Evolutionary conservation across 2,113 vertebrate species (phyloP), one percentile per base, ranked within the genome.

Genomic region (Neolamprologus cancellatus): DNA sequence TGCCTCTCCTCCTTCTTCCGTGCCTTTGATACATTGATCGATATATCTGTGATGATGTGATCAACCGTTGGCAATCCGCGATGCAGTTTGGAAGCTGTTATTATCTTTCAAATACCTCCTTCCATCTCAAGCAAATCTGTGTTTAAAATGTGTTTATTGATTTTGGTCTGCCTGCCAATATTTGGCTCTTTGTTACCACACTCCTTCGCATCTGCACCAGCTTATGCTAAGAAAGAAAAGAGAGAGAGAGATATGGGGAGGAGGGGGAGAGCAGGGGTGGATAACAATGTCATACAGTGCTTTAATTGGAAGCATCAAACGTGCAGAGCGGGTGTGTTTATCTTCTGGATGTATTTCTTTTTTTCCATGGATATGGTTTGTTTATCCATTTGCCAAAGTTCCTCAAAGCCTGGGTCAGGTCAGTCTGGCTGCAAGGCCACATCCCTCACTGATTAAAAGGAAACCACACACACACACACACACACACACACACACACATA

Each of bases 361-460:
- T 90, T 91, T 78, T 87, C 78, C 88, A 81, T 82, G 48, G 86
- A 87, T 76, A 90, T 79, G 61, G 66, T 89, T 89, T 91, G 85
- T 93, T 94, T 93, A 91, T 88, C 81, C 78, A 46, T 88, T 94
- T 84, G 79, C 83, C 82, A 74, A 86, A 90, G 86, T 93, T 86
- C 80, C 84, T 76, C 74, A 89, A 91, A 87, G 78, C 86, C 30
- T 1, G 8, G 87, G 91, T 94, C 90, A 87, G 92, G 90, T 94
- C 92, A 92, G 57, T 64, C 53, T 85, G 85, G 83, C 88, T 92
- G 76, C 52, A 85, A 89, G 84, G 89, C 88, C 85, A 84, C 71
- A 87, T 88, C 89, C 83, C 53, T 89, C 64, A 64, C 87, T 92
- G 95, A 94, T 94, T 94, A 93, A 89, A 94, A 78, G 85, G 90